phyloP scores from a whole-genome alignment of 2,797 vertebrate genomes.

The Rhynchonycteris naso region DNA sequence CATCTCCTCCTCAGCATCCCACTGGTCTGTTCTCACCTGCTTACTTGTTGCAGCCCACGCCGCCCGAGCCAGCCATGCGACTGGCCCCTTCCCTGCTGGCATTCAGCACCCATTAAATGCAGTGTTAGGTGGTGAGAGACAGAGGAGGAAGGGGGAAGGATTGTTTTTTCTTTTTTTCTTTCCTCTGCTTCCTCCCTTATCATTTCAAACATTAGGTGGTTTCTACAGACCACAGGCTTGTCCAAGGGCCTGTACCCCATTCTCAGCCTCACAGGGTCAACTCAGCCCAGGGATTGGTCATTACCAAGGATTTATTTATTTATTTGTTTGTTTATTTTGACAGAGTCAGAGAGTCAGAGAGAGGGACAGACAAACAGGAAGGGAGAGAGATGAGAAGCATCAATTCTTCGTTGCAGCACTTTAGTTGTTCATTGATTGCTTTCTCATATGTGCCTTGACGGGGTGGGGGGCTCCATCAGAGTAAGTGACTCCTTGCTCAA shows the following conservation, averaged over 20 bases:
- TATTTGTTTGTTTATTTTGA: too few relatives aligned
- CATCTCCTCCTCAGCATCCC: fast-evolving
- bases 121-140: background rate
- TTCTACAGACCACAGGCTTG: background rate
- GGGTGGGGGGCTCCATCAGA: too few relatives aligned
- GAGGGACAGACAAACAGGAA: too few relatives aligned
- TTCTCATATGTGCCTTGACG: too few relatives aligned
- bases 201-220: background rate
- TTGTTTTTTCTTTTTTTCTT: background rate
- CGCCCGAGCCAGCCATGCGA: background rate
- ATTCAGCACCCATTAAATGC: background rate
- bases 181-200: background rate
- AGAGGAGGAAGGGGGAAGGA: background rate
- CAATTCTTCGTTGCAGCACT: too few relatives aligned
- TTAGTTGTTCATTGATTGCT: too few relatives aligned
- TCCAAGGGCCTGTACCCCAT: background rate
- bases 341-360: too few relatives aligned
- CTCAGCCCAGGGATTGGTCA: background rate
- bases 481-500: too few relatives aligned
- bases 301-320: background rate
- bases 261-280: background rate
- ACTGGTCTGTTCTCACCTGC: background rate
- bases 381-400: too few relatives aligned
- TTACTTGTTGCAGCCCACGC: background rate
- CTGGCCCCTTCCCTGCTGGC: background rate